A percentile compares a stretch with the other conserved stretches of the same genome.
phyloP scores from a whole-genome alignment of 2,888 invertebrate species.

The Doris montereyensis region DNA sequence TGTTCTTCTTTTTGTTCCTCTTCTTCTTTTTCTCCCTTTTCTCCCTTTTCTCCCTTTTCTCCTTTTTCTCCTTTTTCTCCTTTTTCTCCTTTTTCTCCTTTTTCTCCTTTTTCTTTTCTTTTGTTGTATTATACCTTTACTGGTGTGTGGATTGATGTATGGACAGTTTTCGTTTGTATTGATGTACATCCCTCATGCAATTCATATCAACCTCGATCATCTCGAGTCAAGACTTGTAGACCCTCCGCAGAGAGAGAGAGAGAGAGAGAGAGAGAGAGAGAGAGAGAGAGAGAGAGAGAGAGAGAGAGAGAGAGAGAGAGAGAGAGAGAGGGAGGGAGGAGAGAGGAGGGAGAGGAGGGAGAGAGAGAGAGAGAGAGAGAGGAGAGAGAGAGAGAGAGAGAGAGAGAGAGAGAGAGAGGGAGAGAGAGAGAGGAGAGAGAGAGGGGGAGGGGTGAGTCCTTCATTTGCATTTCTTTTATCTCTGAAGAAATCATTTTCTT shows the following conservation, averaged over 20 bases:
- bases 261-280: background rate
- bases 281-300: background rate
- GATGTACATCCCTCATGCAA: background rate
- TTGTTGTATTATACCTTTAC: too few species aligned
- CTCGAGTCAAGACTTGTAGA: too few species aligned
- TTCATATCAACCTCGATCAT: too few species aligned
- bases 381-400: background rate
- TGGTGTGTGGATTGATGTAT: too few species aligned
- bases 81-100: background rate
- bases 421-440: too few species aligned
- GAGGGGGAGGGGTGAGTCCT: too few species aligned
- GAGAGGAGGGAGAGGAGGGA: background rate
- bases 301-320: background rate
- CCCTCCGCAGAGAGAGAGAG: background rate
- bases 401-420: too few species aligned
- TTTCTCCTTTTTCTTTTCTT: too few species aligned
- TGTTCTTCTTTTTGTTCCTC: background rate
- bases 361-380: background rate
- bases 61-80: background rate
- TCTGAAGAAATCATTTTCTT: too few species aligned
- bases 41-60: background rate
- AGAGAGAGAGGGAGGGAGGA: background rate
- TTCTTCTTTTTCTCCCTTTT: background rate
- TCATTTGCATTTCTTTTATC: too few species aligned
- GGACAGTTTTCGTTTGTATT: background rate